These are phyloP conservation scores for Pyrocoelia pectoralis DNA, from an alignment of 2,888 invertebrate genomes.

Conservation along the genomic window DNA sequence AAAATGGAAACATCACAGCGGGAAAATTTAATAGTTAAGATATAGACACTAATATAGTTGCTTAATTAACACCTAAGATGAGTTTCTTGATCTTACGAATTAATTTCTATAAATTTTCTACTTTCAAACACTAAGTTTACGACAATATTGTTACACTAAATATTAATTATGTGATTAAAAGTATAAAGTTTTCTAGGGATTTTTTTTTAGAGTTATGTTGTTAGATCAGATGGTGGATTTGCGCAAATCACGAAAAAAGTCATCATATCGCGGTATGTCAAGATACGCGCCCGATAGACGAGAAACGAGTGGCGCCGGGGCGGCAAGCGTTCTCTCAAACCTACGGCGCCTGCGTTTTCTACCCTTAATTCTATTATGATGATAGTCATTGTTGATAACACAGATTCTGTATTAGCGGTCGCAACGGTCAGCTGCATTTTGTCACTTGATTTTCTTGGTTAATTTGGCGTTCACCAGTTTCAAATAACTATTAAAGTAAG, in stretches of 20 bases:
- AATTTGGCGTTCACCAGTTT: neutral
- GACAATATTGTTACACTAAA: constrained; percentile 12
- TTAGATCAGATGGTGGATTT: constrained; percentile 47
- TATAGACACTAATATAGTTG: constrained; percentile 3
- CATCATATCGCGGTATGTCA: constrained; percentile 45
- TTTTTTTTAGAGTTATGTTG: constrained; percentile 14
- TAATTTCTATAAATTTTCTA: constrained; percentile 3
- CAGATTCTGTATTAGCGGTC: constrained; percentile 40
- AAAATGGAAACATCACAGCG: constrained; percentile 20
- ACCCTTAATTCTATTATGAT: constrained; percentile 54
- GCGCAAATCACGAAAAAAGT: constrained; percentile 45
- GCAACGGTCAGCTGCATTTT: constrained; percentile 27
- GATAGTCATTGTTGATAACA: constrained; percentile 53
- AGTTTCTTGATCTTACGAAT: neutral
- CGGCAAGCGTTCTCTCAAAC: constrained; percentile 49
- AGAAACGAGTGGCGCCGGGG: constrained; percentile 52
- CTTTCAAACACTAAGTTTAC: neutral
- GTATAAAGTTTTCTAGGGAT: constrained; percentile 1
- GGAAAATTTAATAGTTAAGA: constrained; percentile 5
- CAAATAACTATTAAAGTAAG: neutral
- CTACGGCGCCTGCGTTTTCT: constrained; percentile 52
- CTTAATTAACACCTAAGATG: constrained; percentile 4
- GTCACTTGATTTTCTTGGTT: constrained; percentile 15
- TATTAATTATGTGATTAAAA: constrained; percentile 9
- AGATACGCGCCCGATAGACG: constrained; percentile 45